Percentiles rank a stretch among this genome's conserved stretches.
These are phyloP conservation scores for Ia io DNA, from an alignment of 2,113 vertebrate species.

Conservation along the genomic window DNA sequence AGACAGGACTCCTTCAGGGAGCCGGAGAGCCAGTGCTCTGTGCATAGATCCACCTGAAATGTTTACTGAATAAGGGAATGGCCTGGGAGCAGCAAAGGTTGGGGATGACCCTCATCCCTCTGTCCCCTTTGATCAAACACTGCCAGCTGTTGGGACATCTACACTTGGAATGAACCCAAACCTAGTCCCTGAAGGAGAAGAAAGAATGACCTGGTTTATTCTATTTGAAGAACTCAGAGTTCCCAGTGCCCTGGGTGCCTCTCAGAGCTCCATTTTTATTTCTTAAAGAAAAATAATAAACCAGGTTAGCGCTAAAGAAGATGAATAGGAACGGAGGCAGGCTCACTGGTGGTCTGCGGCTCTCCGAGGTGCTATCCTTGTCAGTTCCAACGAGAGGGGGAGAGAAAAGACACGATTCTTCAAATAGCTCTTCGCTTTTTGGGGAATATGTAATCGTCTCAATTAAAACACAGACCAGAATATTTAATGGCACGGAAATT, in stretches of 20 bases:
- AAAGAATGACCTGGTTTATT: conserved; percentile 51
- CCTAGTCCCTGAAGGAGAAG: neutral
- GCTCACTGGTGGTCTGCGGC: neutral
- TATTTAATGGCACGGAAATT: conserved; percentile 76
- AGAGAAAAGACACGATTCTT: neutral
- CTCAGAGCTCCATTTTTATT: conserved; percentile 40
- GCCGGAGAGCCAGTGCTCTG: rapidly evolving
- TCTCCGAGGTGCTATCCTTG: neutral
- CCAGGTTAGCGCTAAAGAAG: conserved; percentile 36
- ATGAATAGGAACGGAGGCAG: neutral
- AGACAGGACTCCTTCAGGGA: neutral
- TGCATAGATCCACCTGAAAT: rapidly evolving
- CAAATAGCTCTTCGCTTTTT: conserved; percentile 67
- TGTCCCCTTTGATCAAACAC: neutral
- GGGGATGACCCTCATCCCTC: neutral
- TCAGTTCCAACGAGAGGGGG: neutral
- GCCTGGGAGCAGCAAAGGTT: neutral
- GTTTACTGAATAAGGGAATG: neutral
- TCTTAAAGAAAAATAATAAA: conserved; percentile 59
- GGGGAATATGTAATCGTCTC: conserved; percentile 66
- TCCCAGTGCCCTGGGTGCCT: neutral
- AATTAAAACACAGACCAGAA: conserved; percentile 76
- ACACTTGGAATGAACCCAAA: neutral
- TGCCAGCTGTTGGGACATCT: neutral
- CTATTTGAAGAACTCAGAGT: conserved; percentile 37